Base-by-base conservation (phyloP, 1,140 invertebrate species). In the Venturia canescens region DNA sequence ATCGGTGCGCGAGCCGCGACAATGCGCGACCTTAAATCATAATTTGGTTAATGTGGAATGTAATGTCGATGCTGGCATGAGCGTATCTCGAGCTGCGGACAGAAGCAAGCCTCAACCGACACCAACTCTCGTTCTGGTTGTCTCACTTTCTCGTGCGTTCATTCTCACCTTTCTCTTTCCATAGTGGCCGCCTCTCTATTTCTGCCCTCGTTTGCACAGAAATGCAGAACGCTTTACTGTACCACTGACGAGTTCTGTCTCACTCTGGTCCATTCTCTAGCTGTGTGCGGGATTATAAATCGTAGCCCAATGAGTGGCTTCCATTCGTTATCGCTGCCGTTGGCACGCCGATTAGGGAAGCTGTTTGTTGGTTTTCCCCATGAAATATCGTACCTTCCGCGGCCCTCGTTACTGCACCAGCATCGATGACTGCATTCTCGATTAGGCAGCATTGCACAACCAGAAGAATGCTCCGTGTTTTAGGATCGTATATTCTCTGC, bases 11-110 rank as follows among this genome's bases (percentile, higher is more conserved):
- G 75, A 76, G 78, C 80, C 78, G 80, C 87, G 86, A 90, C 89
- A 91, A 91, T 91, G 86, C 87, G 80, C 81, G 87, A 86, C 88
- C 89, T 91, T 91, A 92, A 91, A 91, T 91, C 89, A 92, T 91
- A 90, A 91, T 91, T 91, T 91, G 89, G 90, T 91, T 92, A 90
- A 91, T 91, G 89, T 89, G 90, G 90, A 91, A 91, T 91, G 90
- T 89, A 90, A 90, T 89, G 89, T 91, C 90, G 89, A 90, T 89
- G 89, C 86, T 88, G 86, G 84, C 84, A 86, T 86, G 87, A 86
- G 86, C 87, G 77, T 80, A 87, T 86, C 84, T 87, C 85, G 78
- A 86, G 70, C 84, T 84, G 83, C 84, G 82, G 83, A 86, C 86
- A 78, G 80, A 81, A 82, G 82, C 66, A 63, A 78, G 63, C 74